A percentile compares a stretch with the other conserved stretches of the same genome.
These are phyloP conservation scores for Hesperia comma DNA, from an alignment of 2,888 invertebrate genomes.

Conservation along the genomic window DNA sequence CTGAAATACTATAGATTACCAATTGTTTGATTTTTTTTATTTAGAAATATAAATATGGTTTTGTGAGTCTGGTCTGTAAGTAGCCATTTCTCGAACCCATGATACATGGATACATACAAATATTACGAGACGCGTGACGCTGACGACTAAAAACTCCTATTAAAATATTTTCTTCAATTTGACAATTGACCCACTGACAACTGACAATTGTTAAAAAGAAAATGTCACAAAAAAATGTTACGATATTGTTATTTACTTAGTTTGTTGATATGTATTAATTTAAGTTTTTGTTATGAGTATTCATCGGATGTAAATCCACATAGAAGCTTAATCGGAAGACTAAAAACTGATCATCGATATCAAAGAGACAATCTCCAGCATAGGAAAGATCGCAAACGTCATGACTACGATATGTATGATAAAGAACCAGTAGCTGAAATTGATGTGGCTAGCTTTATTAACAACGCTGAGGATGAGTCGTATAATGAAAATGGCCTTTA, in stretches of 20 bases:
- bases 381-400: conserved; percentile 19
- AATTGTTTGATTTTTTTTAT: too few relatives aligned
- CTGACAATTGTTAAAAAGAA: not conserved
- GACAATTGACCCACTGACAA: too few relatives aligned
- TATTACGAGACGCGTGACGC: too few relatives aligned
- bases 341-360: conserved; percentile 4
- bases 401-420: conserved; percentile 26
- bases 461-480: not conserved
- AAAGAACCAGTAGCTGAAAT: conserved; percentile 27
- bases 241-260: conserved; percentile 28
- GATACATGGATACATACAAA: too few relatives aligned
- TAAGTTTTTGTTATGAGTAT: conserved; percentile 28
- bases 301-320: not conserved
- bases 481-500: conserved; percentile 25
- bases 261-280: conserved; percentile 34
- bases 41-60: too few relatives aligned
- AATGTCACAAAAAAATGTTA: conserved; percentile 32
- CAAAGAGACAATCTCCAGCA: conserved; percentile 8
- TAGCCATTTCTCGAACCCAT: too few relatives aligned
- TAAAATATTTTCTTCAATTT: too few relatives aligned
- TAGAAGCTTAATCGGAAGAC: not conserved
- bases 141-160: too few relatives aligned
- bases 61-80: too few relatives aligned
- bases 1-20: too few relatives aligned
- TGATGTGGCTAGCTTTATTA: conserved; percentile 33